These are phyloP conservation scores for Aporrectodea caliginosa DNA, from an alignment of 1,140 invertebrate species.

Conservation along the genomic window DNA sequence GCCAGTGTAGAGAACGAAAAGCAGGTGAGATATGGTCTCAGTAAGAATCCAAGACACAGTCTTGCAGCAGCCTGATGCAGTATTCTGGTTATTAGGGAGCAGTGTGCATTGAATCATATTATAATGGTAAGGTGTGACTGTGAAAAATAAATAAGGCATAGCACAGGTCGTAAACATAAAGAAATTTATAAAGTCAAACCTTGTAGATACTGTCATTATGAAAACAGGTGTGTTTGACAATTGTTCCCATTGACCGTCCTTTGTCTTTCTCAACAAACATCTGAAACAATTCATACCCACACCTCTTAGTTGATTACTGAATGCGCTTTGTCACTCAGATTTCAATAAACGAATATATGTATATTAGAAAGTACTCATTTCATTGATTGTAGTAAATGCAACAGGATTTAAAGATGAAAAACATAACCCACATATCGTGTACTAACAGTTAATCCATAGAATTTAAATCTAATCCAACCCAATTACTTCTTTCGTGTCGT, in stretches of 20 bases:
- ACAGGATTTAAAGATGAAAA: not conserved
- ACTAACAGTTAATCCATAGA: too few relatives aligned
- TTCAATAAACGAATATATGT: not conserved
- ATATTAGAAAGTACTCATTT: not conserved
- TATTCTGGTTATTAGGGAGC: not conserved
- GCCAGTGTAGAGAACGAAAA: too few relatives aligned
- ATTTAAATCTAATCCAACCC: too few relatives aligned
- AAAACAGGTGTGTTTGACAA: not conserved
- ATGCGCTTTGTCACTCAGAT: not conserved
- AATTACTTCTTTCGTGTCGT: too few relatives aligned
- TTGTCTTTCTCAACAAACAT: too few relatives aligned
- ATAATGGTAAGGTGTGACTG: not conserved
- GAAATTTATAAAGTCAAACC: not conserved
- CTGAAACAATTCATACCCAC: too few relatives aligned
- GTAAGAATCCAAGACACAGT: too few relatives aligned
- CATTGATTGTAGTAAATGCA: not conserved
- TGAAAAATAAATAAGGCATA: not conserved
- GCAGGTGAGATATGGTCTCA: too few relatives aligned
- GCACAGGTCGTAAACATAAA: not conserved
- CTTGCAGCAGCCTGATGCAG: too few relatives aligned
- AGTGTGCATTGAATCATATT: not conserved
- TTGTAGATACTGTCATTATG: not conserved
- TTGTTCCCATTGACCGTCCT: slow-evolving; percentile 2
- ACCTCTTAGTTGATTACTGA: not conserved
- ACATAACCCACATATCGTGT: not conserved